These are phyloP conservation scores for Gymnothorax javanicus DNA, from an alignment of 2,797 vertebrate species.

Conservation along the genomic window DNA sequence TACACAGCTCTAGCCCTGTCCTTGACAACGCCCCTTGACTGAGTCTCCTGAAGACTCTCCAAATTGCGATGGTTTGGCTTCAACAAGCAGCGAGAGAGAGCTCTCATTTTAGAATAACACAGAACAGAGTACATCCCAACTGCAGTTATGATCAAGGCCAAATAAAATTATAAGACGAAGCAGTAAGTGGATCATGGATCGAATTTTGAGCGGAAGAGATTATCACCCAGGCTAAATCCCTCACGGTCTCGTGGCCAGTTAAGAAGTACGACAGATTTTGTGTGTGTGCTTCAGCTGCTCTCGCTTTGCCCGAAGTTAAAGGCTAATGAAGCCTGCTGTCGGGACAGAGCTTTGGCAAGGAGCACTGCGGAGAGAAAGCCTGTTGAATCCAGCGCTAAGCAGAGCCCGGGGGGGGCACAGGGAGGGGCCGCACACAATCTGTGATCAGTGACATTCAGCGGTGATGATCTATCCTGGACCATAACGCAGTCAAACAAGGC, in stretches of 20 bases:
- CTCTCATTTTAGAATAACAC: neutral
- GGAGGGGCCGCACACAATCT: neutral
- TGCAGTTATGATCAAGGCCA: neutral
- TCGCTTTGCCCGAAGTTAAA: conserved; percentile 60
- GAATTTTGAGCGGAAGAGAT: neutral
- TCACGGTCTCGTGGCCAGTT: conserved; percentile 46
- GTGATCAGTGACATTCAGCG: neutral
- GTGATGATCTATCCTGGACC: neutral
- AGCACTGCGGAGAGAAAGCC: conserved; percentile 56
- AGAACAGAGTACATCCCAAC: no score
- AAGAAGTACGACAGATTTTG: conserved; percentile 49
- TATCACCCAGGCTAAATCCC: conserved; percentile 55
- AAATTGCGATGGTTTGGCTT: neutral
- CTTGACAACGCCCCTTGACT: neutral
- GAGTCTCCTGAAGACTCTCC: neutral
- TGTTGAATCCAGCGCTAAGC: conserved; percentile 64
- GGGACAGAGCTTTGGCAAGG: conserved; percentile 59
- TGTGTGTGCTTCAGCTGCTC: conserved; percentile 65
- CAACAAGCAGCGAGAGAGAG: neutral
- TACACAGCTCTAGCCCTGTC: neutral
- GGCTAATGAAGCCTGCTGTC: conserved; percentile 68
- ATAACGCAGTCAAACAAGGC: neutral
- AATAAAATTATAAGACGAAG: neutral
- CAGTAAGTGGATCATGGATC: neutral
- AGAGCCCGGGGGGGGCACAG: neutral